These are phyloP conservation scores for Labroides dimidiatus DNA, from an alignment of 2,797 vertebrate genomes.

Conservation along the genomic window DNA sequence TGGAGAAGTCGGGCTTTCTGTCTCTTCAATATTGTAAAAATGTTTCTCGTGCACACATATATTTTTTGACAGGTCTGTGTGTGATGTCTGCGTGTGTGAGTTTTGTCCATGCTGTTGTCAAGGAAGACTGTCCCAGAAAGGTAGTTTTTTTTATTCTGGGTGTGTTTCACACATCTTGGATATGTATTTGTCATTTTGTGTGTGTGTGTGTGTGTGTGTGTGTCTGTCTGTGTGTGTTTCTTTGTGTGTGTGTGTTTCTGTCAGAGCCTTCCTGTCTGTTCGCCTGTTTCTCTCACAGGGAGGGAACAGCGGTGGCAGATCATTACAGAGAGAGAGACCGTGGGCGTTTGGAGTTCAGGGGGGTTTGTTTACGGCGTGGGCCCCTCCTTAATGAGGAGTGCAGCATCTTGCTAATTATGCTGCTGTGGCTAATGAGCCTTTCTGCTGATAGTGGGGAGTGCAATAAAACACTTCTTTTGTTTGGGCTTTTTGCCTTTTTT, in stretches of 20 bases:
- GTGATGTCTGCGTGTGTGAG: constrained; percentile 15
- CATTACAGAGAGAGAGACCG: constrained; percentile 78
- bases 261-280: constrained; percentile 60
- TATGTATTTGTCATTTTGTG: constrained; percentile 15
- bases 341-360: constrained; percentile 78
- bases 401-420: constrained; percentile 88
- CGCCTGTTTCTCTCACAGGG: constrained; percentile 62
- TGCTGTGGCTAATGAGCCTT: constrained; percentile 86
- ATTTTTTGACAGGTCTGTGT: constrained; percentile 16
- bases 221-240: constrained; percentile 36
- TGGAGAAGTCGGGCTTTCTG: constrained; percentile 13
- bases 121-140: constrained; percentile 44
- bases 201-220: constrained; percentile 52
- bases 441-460: constrained; percentile 79
- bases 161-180: constrained; percentile 41
- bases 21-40: constrained; percentile 40
- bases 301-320: constrained; percentile 80
- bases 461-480: constrained; percentile 84
- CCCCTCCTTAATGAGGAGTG: constrained; percentile 85
- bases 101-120: constrained; percentile 37
- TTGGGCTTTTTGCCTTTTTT: constrained; percentile 79
- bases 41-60: constrained; percentile 17
- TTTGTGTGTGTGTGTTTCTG: constrained; percentile 49
- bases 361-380: constrained; percentile 85
- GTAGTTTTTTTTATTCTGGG: constrained; percentile 48